Evolutionary conservation across 2,113 vertebrate species (phyloP), one percentile per base, ranked within the genome.

Genomic region (Copsychus sechellarum): DNA sequence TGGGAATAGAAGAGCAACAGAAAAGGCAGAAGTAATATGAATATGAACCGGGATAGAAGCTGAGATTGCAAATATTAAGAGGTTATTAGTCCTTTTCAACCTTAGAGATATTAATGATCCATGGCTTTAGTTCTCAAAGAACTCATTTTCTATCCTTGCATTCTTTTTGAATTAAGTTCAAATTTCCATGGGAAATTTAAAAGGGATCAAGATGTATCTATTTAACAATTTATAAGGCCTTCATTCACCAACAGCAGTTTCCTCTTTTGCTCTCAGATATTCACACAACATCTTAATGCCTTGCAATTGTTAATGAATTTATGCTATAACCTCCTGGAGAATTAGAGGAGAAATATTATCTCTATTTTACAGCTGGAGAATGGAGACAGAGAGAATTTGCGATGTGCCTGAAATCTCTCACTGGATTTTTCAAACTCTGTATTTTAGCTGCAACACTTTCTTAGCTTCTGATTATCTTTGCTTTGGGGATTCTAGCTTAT

Each of bases 321-420:
- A 77, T 83, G 45, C 26, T 83, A 50, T 69, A 88, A 88, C 50
- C n/a, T 94, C 54, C 31, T 70, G 11, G 54, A 96, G 71, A 95
- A 64, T 85, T 85, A 87, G n/a, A 87, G 81, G 48, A 91, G 62
- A 90, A 96, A 88, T 83, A 77, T 70, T 96, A 95, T 97, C 90
- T 95, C 67, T 71, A 28, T 88, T 85, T 90, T 88, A 85, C 88
- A 97, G 79, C 71, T 92, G 93, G 40, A 92, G 38, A 88, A 88
- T 50, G 42, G 50, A 82, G 58, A 80, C 23, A 76, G 43, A 90
- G 80, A 72, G 43, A 94, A 20, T 53, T 90, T 88, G 34, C 45
- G 36, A 86, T 73, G 26, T 73, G 82, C 38, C 62, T 86, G 54
- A 86, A 45, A 53, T 90, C 54, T 88, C 71, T 93, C 65, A 43